phyloP scores from a whole-genome alignment of 2,113 vertebrate genomes.

The Caranx melampygus region DNA sequence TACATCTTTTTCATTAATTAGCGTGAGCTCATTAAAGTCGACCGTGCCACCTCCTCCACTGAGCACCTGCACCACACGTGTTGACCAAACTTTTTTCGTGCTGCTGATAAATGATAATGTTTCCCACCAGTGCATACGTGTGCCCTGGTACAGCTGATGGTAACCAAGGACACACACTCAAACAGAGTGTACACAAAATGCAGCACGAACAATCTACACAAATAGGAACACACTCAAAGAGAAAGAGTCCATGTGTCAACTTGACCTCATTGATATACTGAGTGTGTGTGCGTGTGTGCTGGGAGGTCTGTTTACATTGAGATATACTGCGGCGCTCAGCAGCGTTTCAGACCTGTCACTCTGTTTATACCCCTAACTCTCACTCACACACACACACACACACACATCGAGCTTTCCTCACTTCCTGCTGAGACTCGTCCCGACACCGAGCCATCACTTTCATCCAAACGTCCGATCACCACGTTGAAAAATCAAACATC shows the following conservation, averaged over 20 bases:
- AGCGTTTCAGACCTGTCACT: slow-evolving; percentile 41
- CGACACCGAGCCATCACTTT: too few relatives aligned
- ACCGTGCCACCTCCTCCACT: neutral
- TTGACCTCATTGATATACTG: slow-evolving; percentile 25
- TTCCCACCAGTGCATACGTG: neutral
- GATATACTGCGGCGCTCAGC: slow-evolving; percentile 22
- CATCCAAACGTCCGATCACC: neutral
- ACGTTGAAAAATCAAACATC: neutral
- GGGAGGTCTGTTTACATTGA: slow-evolving; percentile 67
- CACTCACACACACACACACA: slow-evolving; percentile 15
- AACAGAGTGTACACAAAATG: slow-evolving; percentile 40
- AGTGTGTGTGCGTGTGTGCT: slow-evolving; percentile 12
- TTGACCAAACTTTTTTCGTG: neutral
- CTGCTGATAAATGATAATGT: neutral
- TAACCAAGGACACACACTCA: slow-evolving; percentile 46
- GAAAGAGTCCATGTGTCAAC: slow-evolving; percentile 28
- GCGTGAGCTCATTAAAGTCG: neutral
- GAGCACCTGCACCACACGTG: too few relatives aligned
- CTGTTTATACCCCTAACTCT: slow-evolving; percentile 22
- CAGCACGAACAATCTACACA: slow-evolving; percentile 1
- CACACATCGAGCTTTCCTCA: neutral
- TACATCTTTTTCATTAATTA: neutral
- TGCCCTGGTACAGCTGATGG: slow-evolving; percentile 13
- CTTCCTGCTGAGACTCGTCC: neutral
- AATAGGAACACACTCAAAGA: slow-evolving; percentile 28